These are phyloP conservation scores for Plotosus lineatus DNA, from an alignment of 2,113 vertebrate species.

Conservation along the genomic window DNA sequence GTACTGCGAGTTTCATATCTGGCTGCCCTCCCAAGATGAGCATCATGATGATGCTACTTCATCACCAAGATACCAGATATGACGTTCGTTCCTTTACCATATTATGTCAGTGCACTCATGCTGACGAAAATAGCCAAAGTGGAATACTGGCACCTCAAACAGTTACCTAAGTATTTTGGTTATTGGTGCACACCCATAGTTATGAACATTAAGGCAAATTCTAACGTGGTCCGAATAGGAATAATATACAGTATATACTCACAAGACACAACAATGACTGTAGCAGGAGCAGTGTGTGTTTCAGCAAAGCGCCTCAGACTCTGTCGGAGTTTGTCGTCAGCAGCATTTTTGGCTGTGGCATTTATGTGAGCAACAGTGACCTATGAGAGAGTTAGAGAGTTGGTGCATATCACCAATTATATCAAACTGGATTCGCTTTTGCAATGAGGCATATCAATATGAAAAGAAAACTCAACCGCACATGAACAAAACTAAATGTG, in stretches of 20 bases:
- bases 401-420: too few species aligned
- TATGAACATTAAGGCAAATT: too few species aligned
- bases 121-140: background rate
- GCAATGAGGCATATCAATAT: too few species aligned
- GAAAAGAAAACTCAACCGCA: too few species aligned
- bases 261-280: conserved; percentile 96
- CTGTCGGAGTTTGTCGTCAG: conserved; percentile 96
- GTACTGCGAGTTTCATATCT: background rate
- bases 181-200: background rate
- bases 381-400: conserved; percentile 62
- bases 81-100: background rate
- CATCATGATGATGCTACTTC: background rate
- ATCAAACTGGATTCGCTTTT: too few species aligned
- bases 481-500: too few species aligned
- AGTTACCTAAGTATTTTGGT: background rate
- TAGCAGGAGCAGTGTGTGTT: conserved; percentile 92
- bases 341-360: conserved; percentile 97
- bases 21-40: background rate
- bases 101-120: background rate
- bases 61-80: background rate
- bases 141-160: background rate
- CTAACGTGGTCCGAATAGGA: background rate
- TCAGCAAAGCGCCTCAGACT: conserved; percentile 95
- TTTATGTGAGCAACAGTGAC: conserved; percentile 98
- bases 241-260: conserved; percentile 57